Base-by-base conservation (phyloP, 2,797 vertebrate genomes). In the Cuculus canorus region DNA sequence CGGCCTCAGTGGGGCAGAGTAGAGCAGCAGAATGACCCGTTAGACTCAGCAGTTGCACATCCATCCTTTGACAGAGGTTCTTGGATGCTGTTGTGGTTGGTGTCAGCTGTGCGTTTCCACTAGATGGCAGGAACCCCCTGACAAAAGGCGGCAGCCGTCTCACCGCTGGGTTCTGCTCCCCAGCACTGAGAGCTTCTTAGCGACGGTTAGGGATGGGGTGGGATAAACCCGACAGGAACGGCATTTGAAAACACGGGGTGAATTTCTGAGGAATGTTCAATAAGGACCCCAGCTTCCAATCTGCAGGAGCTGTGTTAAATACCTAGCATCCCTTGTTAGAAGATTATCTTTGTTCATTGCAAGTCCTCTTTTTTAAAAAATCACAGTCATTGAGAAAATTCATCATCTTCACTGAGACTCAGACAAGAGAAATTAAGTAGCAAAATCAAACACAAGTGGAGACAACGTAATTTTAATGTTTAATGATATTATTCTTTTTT, bases 121-220 rank as follows among this genome's bases (percentile, higher is more conserved):
- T 76, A 95, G 96, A 45, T 96, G 97, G 95, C 97, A 95, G 64
- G 68, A 64, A 30, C 10, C 56, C 68, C 71, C 90, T 47, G 61
- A 11, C 6, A 73, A 61, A 13, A 19, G 3, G 22, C 35, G 24
- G 24, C 53, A 6, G 23, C 13, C 3, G 4, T 6, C 50, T 24
- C 37, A 4, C 2, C 50, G 5, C 30, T 79, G 4, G 12, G 4
- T 17, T 22, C 24, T 0, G 53, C 66, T 54, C 47, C 4, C 2
- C 33, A 7, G 30, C 65, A 1, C n/a, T 7, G 7, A 24, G 6
- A 1, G 22, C 47, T 48, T 13, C 24, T 0, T 4, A 2, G 7
- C 0, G 8, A 8, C 35, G 6, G 39, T 33, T 7, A 9, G 27
- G 8, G 9, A 2, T 8, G 43, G 43, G 18, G 18, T 3, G 47